Percentiles rank a stretch among this genome's conserved stretches.
These are phyloP conservation scores for Eurypyga helias DNA, from an alignment of 2,113 vertebrate species.

Conservation along the genomic window DNA sequence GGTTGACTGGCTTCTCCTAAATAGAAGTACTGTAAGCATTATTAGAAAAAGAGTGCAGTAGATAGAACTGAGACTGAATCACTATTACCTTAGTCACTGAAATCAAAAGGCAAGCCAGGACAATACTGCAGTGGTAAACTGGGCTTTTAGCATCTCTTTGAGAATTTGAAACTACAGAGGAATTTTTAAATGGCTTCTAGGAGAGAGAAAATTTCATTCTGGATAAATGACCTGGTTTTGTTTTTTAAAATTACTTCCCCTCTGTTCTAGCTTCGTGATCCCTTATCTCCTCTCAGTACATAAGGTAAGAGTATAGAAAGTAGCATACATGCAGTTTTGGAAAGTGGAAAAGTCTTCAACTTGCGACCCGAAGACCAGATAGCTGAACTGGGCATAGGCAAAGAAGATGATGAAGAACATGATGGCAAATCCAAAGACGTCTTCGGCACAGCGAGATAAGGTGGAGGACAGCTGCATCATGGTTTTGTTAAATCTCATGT, in stretches of 20 bases:
- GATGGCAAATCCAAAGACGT: constrained; percentile 75
- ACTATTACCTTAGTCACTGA: not conserved
- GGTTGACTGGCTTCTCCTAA: not conserved
- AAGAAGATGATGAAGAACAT: constrained; percentile 82
- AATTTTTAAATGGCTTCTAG: not conserved
- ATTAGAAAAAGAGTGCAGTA: not conserved
- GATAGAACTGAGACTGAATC: not conserved
- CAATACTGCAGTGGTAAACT: not conserved
- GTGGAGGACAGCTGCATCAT: constrained; percentile 76
- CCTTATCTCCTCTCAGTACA: not conserved
- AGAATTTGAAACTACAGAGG: not conserved
- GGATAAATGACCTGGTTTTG: not conserved
- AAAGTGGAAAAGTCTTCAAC: constrained; percentile 77
- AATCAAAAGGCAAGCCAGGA: not conserved
- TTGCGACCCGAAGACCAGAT: constrained; percentile 76
- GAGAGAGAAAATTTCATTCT: not conserved
- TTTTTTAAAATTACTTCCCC: not conserved
- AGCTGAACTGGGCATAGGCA: constrained; percentile 77
- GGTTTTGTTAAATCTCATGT: constrained; percentile 74
- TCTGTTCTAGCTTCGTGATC: not conserved
- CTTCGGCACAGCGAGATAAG: constrained; percentile 75
- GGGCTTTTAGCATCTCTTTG: not conserved
- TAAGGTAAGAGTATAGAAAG: not conserved
- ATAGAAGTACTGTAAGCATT: not conserved
- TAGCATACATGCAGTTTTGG: constrained; percentile 76